Conservation (phyloP, 2,888 invertebrate genomes). For the Cistogaster globosa region DNA sequence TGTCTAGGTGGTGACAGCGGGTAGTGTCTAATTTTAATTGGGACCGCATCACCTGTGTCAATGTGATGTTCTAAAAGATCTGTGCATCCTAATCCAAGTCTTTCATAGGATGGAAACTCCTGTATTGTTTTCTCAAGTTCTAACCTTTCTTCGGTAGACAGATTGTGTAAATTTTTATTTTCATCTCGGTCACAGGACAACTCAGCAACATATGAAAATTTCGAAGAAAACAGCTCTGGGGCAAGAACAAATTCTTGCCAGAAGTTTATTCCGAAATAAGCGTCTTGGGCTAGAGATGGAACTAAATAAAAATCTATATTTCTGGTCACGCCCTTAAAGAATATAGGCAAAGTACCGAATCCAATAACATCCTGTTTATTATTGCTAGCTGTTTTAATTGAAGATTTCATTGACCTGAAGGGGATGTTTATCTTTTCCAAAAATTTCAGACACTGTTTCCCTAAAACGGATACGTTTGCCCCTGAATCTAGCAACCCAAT, state of each 20-base stretch:
- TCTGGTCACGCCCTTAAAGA: not conserved
- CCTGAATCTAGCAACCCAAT: constrained; percentile 21
- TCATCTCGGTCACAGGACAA: not conserved
- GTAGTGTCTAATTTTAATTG: constrained; percentile 10
- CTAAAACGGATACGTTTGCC: constrained; percentile 21
- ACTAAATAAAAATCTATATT: constrained; percentile 26
- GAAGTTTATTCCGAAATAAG: constrained; percentile 32
- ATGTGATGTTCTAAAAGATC: constrained; percentile 10
- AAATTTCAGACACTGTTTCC: constrained; percentile 7
- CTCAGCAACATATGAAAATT: not conserved
- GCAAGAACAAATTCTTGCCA: constrained; percentile 34
- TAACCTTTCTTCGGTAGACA: not conserved
- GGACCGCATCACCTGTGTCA: constrained; percentile 6
- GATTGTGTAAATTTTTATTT: not conserved
- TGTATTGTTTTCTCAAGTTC: not conserved
- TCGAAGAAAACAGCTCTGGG: constrained; percentile 6
- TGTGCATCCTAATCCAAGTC: constrained; percentile 2
- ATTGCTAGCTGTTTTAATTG: not conserved
- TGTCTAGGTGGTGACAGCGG: constrained; percentile 2
- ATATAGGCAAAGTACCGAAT: constrained; percentile 13
- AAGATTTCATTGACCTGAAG: not conserved
- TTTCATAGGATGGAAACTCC: constrained; percentile 7
- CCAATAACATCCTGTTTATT: constrained; percentile 25
- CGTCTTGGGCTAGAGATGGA: constrained; percentile 1
- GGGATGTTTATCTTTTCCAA: not conserved